Evolutionary conservation across 2,797 vertebrate species (phyloP).

Genomic region (Holocentrus rufus): DNA sequence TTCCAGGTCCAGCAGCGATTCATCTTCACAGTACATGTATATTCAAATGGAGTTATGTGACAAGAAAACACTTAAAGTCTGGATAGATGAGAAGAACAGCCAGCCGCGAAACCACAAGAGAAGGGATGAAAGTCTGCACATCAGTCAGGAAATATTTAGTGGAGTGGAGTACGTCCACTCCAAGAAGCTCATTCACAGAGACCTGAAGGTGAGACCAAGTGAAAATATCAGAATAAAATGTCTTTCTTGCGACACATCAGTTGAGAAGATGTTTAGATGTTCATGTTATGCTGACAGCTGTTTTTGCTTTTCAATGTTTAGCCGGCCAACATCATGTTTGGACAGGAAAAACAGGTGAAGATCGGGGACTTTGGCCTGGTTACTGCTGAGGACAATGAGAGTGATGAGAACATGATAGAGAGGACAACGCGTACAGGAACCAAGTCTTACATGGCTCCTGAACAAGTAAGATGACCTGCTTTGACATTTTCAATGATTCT

Average conservation of each 20-base stretch:
- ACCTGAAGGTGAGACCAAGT: conserved; percentile 85
- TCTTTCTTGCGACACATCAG: neutral
- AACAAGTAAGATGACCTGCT: conserved; percentile 83
- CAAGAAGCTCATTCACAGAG: conserved; percentile 86
- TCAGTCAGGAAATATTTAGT: conserved; percentile 80
- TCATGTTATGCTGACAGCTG: neutral
- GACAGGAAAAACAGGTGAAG: conserved; percentile 80
- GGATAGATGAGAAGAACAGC: conserved; percentile 76
- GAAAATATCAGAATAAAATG: neutral
- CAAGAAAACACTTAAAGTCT: conserved; percentile 78
- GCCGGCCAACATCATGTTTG: conserved; percentile 92
- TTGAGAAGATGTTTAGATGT: neutral
- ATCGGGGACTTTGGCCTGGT: conserved; percentile 95
- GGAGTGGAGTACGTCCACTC: conserved; percentile 89
- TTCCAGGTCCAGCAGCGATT: conserved; percentile 53
- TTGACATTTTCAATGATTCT: neutral
- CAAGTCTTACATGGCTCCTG: conserved; percentile 88
- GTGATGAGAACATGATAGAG: conserved; percentile 51
- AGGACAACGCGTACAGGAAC: conserved; percentile 83
- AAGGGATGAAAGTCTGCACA: conserved; percentile 66
- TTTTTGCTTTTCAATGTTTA: conserved; percentile 53
- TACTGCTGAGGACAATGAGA: conserved; percentile 69
- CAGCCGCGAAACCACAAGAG: conserved; percentile 23
- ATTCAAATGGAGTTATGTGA: conserved; percentile 93
- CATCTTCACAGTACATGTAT: conserved; percentile 76